Percentiles rank a stretch among this genome's conserved stretches.
Evolutionary conservation across 64 coral and sea anemone species (phyloP).

Genomic region (Pocillopora damicornis): DNA sequence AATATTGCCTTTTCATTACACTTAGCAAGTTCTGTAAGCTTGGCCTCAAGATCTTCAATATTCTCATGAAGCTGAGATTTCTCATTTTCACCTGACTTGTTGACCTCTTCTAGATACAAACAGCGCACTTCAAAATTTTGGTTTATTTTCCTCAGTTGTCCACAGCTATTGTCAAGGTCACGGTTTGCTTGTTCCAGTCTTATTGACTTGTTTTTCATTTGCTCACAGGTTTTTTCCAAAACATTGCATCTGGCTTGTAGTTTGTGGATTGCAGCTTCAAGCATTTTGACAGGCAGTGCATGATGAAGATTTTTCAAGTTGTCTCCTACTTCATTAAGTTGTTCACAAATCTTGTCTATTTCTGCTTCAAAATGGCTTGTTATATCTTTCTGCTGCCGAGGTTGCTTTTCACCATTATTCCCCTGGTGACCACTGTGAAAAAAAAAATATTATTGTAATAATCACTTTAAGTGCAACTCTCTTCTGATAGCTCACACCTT

Average conservation of each 20-base stretch:
- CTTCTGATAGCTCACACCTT: too few relatives aligned
- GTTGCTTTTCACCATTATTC: constrained; percentile 38
- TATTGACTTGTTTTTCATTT: constrained; percentile 74
- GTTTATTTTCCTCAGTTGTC: constrained; percentile 67
- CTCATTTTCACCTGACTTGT: constrained; percentile 37
- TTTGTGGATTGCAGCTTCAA: constrained; percentile 81
- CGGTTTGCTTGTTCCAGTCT: constrained; percentile 62
- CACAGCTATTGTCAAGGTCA: constrained; percentile 64
- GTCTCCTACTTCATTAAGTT: constrained; percentile 40
- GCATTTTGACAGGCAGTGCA: constrained; percentile 73
- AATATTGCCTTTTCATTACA: constrained; percentile 54
- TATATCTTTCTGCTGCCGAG: constrained; percentile 63
- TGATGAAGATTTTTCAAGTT: constrained; percentile 74
- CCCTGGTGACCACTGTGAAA: constrained; percentile 34
- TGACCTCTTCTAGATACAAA: constrained; percentile 60
- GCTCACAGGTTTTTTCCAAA: constrained; percentile 71
- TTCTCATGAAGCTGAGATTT: constrained; percentile 48
- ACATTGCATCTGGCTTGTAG: constrained; percentile 74
- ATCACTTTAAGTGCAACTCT: too few relatives aligned
- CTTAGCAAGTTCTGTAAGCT: constrained; percentile 42
- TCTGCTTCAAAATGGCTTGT: constrained; percentile 58
- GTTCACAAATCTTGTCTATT: constrained; percentile 56
- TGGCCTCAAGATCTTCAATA: constrained; percentile 45
- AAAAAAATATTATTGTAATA: not conserved
- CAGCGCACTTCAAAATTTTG: constrained; percentile 79